Evolutionary conservation across 2,797 vertebrate genomes (phyloP).

Genomic region (Catostomus latipinnis): DNA sequence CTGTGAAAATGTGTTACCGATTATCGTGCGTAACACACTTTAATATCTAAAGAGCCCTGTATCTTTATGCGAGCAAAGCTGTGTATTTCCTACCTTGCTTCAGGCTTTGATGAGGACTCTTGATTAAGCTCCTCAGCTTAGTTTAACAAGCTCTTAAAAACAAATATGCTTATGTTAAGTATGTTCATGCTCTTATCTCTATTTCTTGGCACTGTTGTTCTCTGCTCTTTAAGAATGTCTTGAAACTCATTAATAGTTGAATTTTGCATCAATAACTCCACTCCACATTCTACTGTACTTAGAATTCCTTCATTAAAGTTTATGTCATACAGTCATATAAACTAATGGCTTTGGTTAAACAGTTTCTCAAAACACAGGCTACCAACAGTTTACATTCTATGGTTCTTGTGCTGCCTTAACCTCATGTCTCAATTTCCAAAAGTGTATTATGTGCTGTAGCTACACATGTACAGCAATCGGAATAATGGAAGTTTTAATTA

Average conservation of each 20-base stretch:
- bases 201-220: slow-evolving; percentile 2
- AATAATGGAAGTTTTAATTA: slow-evolving; percentile 36
- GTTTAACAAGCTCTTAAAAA: slow-evolving; percentile 42
- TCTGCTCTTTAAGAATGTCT: slow-evolving; percentile 26
- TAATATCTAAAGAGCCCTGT: slow-evolving; percentile 33
- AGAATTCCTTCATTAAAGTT: neutral
- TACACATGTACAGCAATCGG: slow-evolving; percentile 8
- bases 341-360: neutral
- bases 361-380: neutral
- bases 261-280: slow-evolving; percentile 25
- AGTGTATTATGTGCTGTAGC: slow-evolving; percentile 37
- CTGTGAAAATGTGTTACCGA: slow-evolving; percentile 38
- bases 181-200: slow-evolving; percentile 12
- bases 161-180: slow-evolving; percentile 7
- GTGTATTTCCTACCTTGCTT: slow-evolving; percentile 30
- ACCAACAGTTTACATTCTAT: neutral
- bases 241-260: slow-evolving; percentile 3
- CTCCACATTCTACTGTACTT: neutral
- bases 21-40: slow-evolving; percentile 41
- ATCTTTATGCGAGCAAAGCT: slow-evolving; percentile 21
- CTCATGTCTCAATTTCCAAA: slow-evolving; percentile 28
- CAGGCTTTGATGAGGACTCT: slow-evolving; percentile 27
- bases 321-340: slow-evolving; percentile 8
- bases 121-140: slow-evolving; percentile 34
- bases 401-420: slow-evolving; percentile 16